Evolutionary conservation across 2,797 vertebrate genomes (phyloP).

Genomic region (Poliocrania exsul): DNA sequence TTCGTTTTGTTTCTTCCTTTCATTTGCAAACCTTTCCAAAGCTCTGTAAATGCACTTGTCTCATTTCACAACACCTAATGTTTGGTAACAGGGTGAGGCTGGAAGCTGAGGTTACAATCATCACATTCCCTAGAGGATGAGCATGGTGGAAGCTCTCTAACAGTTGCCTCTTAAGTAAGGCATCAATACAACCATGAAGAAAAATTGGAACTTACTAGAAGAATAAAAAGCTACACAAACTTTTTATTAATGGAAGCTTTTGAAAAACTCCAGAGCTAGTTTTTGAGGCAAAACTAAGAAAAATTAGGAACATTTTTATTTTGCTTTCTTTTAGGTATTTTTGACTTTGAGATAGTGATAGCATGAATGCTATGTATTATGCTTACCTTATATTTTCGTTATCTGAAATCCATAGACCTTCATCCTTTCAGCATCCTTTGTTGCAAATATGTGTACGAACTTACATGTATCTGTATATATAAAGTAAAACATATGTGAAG

Average conservation of each 20-base stretch:
- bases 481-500: background rate
- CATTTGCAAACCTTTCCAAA: background rate
- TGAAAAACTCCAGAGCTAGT: background rate
- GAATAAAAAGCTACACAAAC: background rate
- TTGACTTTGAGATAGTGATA: background rate
- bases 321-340: background rate
- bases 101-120: background rate
- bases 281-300: background rate
- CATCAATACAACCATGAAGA: background rate
- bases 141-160: background rate
- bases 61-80: background rate
- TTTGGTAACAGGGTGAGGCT: background rate
- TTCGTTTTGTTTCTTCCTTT: background rate
- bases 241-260: background rate
- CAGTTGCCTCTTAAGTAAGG: background rate
- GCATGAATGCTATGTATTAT: background rate
- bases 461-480: background rate
- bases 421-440: background rate
- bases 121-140: background rate
- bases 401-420: background rate
- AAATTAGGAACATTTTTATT: background rate
- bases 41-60: rapidly evolving
- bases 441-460: background rate
- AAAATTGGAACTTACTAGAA: background rate
- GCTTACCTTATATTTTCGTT: background rate